Evolutionary conservation across 2,888 invertebrate genomes (phyloP), one percentile per base, ranked within the genome.

Genomic region (Sycophila texana): DNA sequence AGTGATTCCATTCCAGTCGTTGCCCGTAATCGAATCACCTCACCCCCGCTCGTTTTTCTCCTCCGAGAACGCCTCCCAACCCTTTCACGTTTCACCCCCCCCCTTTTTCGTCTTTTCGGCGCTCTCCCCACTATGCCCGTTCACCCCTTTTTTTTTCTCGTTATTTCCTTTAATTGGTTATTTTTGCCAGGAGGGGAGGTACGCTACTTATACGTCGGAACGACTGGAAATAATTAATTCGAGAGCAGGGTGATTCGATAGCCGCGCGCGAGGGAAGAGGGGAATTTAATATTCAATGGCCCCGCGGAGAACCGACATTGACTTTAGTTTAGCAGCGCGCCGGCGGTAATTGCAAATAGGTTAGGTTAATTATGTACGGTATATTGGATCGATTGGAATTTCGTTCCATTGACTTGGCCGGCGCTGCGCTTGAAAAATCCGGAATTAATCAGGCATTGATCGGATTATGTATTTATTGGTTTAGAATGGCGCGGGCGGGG

Each of bases 1-100:
- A 81, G 81, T 74, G 73, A 55, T 81, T 81, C 51, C 72, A 76
- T 80, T 80, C 75, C 74, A 75, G 79, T 66, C 79, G 79, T 76
- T 80, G 66, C 39, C 66, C 63, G 74, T 80, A 80, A 80, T 80
- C 80, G 80, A 80, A 80, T 80, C 57, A 75, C 72, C 71, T 51
- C 63, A 14, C 47, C 53, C n/a, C 16, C 66, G 16, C 51, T 10
- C 61, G 30, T 63, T 18, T 63, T 39, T 13, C 22, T 53, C 63
- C 20, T 10, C 2, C 51, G 20, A 39, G 39, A 10, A 39, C 63
- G 14, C 30, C 39, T 39, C 14, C 39, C 39, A 30, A n/a, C 39
- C 39, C 63, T 30, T 57, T 55, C n/a, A n/a, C n/a, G n/a, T n/a
- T n/a, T n/a, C 53, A n/a, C 26, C 30, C 18, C 18, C 57, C n/a